Base-by-base conservation (phyloP, 2,797 vertebrate species). In the Oryzias sinensis region DNA sequence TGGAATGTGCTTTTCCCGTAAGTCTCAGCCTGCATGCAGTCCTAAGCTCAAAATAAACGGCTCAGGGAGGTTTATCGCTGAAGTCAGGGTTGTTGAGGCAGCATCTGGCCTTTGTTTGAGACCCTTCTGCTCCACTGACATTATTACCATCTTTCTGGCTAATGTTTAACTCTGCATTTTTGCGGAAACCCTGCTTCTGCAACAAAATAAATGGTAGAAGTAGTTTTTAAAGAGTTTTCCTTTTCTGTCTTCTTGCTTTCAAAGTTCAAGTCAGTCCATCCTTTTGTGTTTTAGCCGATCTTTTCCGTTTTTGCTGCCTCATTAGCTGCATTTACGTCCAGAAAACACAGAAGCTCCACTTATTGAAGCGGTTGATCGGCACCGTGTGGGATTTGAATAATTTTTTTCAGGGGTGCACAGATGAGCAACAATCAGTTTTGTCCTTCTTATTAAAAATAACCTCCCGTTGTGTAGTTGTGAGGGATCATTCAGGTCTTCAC, bases 91-190 rank as follows among this genome's bases (percentile, higher is more conserved):
- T 37, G 33, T 47, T 20, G 7, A 49, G 48, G 55, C 69, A 56
- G 22, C 63, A 46, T 74, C 65, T 74, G 42, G 42, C 18, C 40
- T 59, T 64, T 43, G 48, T 55, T 33, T 57, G 68, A 66, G 63
- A 73, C 72, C 53, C 70, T 64, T 42, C 49, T 50, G 15, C 37
- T 7, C 4, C 24, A 59, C 14, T 71, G 70, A 72, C 58, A 56
- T 9, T 25, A 18, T 25, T 27, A 25, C 56, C 49, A 43, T 51
- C 42, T 58, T 49, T 59, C 41, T 62, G 62, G 59, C 22, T 78
- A 70, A 72, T 79, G 17, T 79, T 79, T 74, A 83, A 77, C 72
- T n/a, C 45, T 11, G 33, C 33, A 37, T 37, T 37, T 11, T 3
- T 37, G 33, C 33, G 3, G 9, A 11, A 11, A 11, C 33, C 33